Conservation (phyloP, 1,140 invertebrate genomes). For the Homarus americanus region DNA sequence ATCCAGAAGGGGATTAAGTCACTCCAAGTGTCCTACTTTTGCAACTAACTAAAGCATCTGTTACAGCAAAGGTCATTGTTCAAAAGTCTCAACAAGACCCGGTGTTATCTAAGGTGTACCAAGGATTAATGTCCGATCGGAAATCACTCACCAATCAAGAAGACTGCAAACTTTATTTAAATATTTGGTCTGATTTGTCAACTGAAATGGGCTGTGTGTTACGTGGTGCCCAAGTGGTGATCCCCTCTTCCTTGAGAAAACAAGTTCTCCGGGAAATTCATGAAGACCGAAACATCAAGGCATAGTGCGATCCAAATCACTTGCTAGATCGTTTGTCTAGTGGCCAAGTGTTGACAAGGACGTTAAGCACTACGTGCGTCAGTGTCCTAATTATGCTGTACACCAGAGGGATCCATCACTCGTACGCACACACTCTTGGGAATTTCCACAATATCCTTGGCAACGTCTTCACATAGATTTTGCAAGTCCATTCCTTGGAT, state of each 20-base stretch:
- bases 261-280: constrained; percentile 16
- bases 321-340: constrained; percentile 25
- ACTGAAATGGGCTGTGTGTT: too few species aligned
- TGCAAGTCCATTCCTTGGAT: neutral
- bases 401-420: neutral
- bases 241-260: neutral
- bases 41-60: neutral
- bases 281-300: constrained; percentile 36
- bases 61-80: neutral
- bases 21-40: neutral
- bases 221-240: constrained; percentile 22
- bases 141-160: too few species aligned
- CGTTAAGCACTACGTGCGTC: too few species aligned
- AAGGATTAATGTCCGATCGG: constrained; percentile 1
- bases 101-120: neutral
- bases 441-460: neutral
- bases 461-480: constrained; percentile 27
- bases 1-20: neutral
- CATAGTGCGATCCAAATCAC: neutral
- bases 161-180: too few species aligned
- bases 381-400: neutral
- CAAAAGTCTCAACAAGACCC: constrained; percentile 5
- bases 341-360: constrained; percentile 41
- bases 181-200: too few species aligned
- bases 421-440: neutral